These are phyloP conservation scores for Atrichornis clamosus DNA, from an alignment of 2,113 vertebrate species.

Conservation along the genomic window DNA sequence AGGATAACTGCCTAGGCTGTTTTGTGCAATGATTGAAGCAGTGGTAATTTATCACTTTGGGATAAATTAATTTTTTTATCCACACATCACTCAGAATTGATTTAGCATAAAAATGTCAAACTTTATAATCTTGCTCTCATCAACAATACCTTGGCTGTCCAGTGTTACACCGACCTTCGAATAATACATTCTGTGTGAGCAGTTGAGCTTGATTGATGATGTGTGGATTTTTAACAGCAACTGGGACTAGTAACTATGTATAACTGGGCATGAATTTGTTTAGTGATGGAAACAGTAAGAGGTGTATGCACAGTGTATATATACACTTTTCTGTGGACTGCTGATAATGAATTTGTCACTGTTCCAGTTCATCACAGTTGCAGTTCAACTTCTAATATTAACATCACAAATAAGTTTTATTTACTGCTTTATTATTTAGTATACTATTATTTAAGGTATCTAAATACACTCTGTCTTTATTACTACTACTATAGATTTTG, in stretches of 20 bases:
- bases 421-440: not conserved
- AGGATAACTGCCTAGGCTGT: not conserved
- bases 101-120: conserved; percentile 19
- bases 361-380: not conserved
- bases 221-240: not conserved
- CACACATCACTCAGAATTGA: not conserved
- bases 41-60: not conserved
- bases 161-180: not conserved
- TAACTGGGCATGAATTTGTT: not conserved
- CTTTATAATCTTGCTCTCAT: not conserved
- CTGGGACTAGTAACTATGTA: not conserved
- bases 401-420: not conserved
- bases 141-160: not conserved
- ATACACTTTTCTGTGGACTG: not conserved
- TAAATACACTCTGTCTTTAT: not conserved
- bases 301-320: not conserved
- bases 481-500: not conserved
- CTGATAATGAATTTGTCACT: not conserved
- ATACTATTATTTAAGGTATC: not conserved
- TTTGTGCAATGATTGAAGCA: not conserved
- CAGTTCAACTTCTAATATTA: not conserved
- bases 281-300: not conserved
- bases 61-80: not conserved
- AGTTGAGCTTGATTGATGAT: not conserved
- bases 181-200: not conserved